Evolutionary conservation across 2,888 invertebrate species (phyloP).

Genomic region (Pachliopta kotzebuea): DNA sequence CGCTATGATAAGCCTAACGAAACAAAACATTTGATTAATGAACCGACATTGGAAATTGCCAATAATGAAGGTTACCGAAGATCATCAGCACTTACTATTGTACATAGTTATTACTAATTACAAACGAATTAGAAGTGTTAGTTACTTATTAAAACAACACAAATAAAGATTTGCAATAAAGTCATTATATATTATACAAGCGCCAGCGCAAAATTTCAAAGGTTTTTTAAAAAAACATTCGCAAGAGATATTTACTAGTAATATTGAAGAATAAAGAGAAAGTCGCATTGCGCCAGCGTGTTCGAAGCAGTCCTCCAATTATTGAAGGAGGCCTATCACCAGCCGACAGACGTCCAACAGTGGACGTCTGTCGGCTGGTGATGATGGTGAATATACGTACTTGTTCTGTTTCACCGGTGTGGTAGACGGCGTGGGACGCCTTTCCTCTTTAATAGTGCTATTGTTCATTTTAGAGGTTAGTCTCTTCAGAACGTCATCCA

Average conservation of each 20-base stretch:
- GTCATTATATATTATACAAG: no score
- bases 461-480: constrained; percentile 92
- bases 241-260: no score
- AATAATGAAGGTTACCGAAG: constrained; percentile 47
- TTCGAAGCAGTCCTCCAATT: no score
- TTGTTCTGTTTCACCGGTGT: constrained; percentile 82
- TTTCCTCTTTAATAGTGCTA: constrained; percentile 86
- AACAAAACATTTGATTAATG: constrained; percentile 56
- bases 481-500: constrained; percentile 95
- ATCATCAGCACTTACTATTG: constrained; percentile 31
- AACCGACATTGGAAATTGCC: constrained; percentile 46
- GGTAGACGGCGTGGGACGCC: constrained; percentile 85
- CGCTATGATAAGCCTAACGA: constrained; percentile 47
- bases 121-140: background rate
- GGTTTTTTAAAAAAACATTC: no score
- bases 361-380: no score
- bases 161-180: no score
- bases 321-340: no score
- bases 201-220: no score
- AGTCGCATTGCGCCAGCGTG: no score
- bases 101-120: constrained; percentile 12
- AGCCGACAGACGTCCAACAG: no score
- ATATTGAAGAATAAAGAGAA: no score
- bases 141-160: background rate
- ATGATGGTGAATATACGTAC: constrained; percentile 61